A percentile compares a stretch with the other conserved stretches of the same genome.
These are phyloP conservation scores for Zenarchopterus dispar DNA, from an alignment of 2,797 vertebrate species.

Conservation along the genomic window DNA sequence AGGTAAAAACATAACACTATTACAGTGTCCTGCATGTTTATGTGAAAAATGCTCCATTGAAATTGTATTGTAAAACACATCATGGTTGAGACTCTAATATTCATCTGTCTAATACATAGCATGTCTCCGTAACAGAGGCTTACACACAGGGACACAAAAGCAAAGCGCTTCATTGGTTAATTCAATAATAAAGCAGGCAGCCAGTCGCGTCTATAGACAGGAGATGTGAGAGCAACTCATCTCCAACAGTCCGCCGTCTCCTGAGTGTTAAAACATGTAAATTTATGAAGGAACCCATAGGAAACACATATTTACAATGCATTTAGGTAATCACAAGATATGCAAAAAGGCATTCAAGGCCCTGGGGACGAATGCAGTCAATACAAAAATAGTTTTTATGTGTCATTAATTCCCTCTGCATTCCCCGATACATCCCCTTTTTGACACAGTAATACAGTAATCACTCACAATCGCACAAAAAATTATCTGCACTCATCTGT, in stretches of 20 bases:
- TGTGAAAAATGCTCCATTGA: slow-evolving; percentile 42
- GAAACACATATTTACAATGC: slow-evolving; percentile 88
- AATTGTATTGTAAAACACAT: slow-evolving; percentile 53
- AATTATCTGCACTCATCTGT: slow-evolving; percentile 97
- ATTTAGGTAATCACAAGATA: slow-evolving; percentile 93
- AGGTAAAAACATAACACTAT: slow-evolving; percentile 24
- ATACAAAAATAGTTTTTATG: slow-evolving; percentile 95
- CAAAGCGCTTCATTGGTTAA: slow-evolving; percentile 78
- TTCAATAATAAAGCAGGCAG: slow-evolving; percentile 81
- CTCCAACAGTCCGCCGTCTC: slow-evolving; percentile 83
- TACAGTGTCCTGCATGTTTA: slow-evolving; percentile 51
- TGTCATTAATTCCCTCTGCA: slow-evolving; percentile 95
- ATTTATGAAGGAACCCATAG: slow-evolving; percentile 86
- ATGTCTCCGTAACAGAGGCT: slow-evolving; percentile 69
- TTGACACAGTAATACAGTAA: slow-evolving; percentile 94
- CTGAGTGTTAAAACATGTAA: slow-evolving; percentile 88
- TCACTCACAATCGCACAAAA: slow-evolving; percentile 95
- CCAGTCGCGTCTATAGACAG: slow-evolving; percentile 60
- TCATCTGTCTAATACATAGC: slow-evolving; percentile 75
- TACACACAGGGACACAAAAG: slow-evolving; percentile 61
- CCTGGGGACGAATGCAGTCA: slow-evolving; percentile 88
- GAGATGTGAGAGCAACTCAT: slow-evolving; percentile 77
- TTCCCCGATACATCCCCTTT: slow-evolving; percentile 91
- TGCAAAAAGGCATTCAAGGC: slow-evolving; percentile 81
- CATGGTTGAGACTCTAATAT: slow-evolving; percentile 67